phyloP scores from a whole-genome alignment of 1,140 invertebrate genomes.

The Dinothrombium tinctorium region DNA sequence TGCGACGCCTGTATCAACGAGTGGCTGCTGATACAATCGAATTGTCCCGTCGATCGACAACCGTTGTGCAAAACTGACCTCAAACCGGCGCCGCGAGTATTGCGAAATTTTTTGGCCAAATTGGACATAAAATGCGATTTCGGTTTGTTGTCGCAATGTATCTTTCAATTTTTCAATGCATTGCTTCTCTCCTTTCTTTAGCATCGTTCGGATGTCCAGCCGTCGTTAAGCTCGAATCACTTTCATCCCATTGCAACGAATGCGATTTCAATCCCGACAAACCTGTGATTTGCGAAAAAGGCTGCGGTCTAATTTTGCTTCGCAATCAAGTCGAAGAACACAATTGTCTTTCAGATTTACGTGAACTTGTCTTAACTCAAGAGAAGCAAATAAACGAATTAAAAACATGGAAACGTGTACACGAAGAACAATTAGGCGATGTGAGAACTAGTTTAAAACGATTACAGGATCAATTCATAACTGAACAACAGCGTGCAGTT shows the following conservation, averaged over 20 bases:
- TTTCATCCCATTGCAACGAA: conserved; percentile 58
- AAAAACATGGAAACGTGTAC: conserved; percentile 60
- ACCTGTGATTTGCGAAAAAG: conserved; percentile 78
- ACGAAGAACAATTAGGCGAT: conserved; percentile 60
- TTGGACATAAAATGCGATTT: conserved; percentile 75
- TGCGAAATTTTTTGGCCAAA: conserved; percentile 65
- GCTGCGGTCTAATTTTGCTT: too few species aligned
- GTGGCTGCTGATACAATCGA: conserved; percentile 73
- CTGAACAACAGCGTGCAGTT: neutral
- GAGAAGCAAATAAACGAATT: conserved; percentile 59
- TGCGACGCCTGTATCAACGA: conserved; percentile 76
- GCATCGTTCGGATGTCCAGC: conserved; percentile 59
- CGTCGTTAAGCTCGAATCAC: conserved; percentile 58
- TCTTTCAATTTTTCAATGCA: too few species aligned
- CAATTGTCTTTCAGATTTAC: conserved; percentile 69
- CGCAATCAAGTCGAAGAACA: conserved; percentile 36
- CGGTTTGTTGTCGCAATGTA: conserved; percentile 20
- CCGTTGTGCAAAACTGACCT: conserved; percentile 60
- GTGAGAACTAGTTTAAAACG: too few species aligned
- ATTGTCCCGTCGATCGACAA: conserved; percentile 76
- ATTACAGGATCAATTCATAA: too few species aligned
- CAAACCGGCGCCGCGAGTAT: conserved; percentile 66
- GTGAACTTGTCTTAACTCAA: conserved; percentile 56
- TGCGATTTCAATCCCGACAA: conserved; percentile 84
- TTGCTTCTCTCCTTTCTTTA: too few species aligned